Percentiles rank a stretch among this genome's conserved stretches.
Conservation (phyloP, 1,140 invertebrate genomes). For the Subanguina moxae region DNA sequence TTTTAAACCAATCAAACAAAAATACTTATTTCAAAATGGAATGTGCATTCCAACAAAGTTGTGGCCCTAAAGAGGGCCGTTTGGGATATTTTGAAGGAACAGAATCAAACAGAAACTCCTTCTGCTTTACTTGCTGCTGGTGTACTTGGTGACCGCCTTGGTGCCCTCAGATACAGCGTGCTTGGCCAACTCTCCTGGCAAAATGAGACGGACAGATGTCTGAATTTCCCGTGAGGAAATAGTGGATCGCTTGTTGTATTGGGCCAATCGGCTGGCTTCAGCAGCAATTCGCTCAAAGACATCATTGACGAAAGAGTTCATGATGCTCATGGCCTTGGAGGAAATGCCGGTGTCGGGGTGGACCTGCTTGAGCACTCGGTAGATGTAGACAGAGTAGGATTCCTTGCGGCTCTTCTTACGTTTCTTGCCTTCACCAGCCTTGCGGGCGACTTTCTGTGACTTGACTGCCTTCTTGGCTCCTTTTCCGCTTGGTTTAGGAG, state of each 20-base stretch:
- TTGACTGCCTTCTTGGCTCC: constrained; percentile 51
- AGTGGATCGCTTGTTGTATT: constrained; percentile 67
- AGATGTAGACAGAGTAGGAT: constrained; percentile 37
- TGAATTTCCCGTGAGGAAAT: constrained; percentile 31
- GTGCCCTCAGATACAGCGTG: constrained; percentile 62
- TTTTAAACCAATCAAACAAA: no score
- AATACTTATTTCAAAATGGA: neutral
- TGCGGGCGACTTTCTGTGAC: constrained; percentile 24
- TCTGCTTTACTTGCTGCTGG: constrained; percentile 61
- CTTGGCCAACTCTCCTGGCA: constrained; percentile 62
- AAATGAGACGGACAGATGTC: constrained; percentile 60
- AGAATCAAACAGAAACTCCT: neutral
- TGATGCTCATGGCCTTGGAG: constrained; percentile 66
- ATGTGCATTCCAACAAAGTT: neutral
- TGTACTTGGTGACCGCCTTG: constrained; percentile 64
- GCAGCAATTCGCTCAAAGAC: constrained; percentile 70
- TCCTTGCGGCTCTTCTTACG: constrained; percentile 38
- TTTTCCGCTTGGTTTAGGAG: constrained; percentile 43
- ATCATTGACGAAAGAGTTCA: constrained; percentile 68
- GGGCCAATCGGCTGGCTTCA: constrained; percentile 69
- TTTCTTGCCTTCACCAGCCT: constrained; percentile 57
- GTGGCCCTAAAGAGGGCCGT: constrained; percentile 9
- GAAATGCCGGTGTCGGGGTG: constrained; percentile 63
- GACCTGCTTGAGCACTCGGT: constrained; percentile 47
- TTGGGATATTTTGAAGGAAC: neutral